Percentiles rank a stretch among this genome's conserved stretches.
These are phyloP conservation scores for Syngnathus acus DNA, from an alignment of 2,797 vertebrate species.

Conservation along the genomic window DNA sequence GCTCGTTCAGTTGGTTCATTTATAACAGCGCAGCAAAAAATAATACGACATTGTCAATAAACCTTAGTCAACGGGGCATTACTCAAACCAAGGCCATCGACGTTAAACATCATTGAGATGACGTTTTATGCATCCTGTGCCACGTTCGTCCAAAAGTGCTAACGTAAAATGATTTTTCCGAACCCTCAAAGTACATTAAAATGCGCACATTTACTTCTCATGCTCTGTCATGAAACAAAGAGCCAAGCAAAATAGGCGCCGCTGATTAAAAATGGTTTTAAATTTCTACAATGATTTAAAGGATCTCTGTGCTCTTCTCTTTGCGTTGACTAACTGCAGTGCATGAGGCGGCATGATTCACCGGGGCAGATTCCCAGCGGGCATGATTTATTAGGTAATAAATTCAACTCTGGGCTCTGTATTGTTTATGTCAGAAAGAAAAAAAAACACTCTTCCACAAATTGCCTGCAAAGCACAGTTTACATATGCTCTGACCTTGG, in stretches of 20 bases:
- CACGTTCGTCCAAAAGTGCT: not conserved
- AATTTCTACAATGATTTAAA: not conserved
- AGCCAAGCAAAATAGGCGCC: not conserved
- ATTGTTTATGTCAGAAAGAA: not conserved
- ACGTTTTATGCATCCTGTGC: not conserved
- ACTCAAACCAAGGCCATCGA: not conserved
- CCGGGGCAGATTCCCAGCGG: constrained; percentile 9
- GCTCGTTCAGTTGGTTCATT: not conserved
- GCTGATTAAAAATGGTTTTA: not conserved
- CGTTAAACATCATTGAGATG: not conserved
- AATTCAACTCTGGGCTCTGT: constrained; percentile 1
- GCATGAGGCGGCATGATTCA: not conserved
- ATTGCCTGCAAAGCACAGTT: constrained; percentile 5
- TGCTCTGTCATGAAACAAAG: not conserved
- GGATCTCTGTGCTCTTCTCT: not conserved
- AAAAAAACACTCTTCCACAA: not conserved
- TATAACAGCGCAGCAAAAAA: not conserved
- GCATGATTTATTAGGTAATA: constrained; percentile 8
- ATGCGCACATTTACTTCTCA: not conserved
- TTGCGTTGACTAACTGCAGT: not conserved
- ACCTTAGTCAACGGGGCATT: not conserved
- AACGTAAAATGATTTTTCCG: not conserved
- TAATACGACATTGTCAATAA: not conserved
- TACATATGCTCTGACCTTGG: constrained; percentile 7
- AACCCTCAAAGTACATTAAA: not conserved